Evolutionary conservation across 2,888 invertebrate genomes (phyloP).

Genomic region (Synergus umbraculus): DNA sequence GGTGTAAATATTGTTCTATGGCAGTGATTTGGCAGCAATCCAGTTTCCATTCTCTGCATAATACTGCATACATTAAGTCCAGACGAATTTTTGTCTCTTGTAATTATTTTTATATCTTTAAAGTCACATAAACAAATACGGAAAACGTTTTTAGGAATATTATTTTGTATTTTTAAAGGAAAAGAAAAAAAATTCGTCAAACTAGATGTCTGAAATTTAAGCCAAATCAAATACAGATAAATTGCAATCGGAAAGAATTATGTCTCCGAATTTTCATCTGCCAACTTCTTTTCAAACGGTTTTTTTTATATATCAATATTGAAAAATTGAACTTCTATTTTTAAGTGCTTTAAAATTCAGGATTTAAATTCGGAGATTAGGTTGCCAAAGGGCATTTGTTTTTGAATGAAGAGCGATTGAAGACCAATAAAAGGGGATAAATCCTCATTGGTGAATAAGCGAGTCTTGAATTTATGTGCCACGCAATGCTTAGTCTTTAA

Average conservation of each 20-base stretch:
- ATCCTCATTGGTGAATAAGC: slow-evolving; percentile 44
- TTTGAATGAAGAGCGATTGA: slow-evolving; percentile 18
- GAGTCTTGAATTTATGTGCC: slow-evolving; percentile 51
- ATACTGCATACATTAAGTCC: background rate
- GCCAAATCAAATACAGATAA: background rate
- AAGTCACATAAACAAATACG: no score
- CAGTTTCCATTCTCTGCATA: slow-evolving; percentile 17
- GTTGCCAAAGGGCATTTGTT: slow-evolving; percentile 16
- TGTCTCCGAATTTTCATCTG: slow-evolving; percentile 28
- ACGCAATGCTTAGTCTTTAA: slow-evolving; percentile 53
- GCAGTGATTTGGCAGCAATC: slow-evolving; percentile 13
- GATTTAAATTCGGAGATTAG: slow-evolving; percentile 18
- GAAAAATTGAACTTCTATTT: background rate
- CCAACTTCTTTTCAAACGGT: background rate
- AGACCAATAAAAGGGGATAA: slow-evolving; percentile 13
- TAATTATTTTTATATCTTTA: no score
- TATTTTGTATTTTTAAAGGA: no score
- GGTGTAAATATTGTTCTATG: slow-evolving; percentile 35
- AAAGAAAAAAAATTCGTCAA: no score
- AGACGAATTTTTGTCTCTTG: no score
- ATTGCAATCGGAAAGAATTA: background rate
- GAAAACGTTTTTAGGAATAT: no score
- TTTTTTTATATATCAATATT: background rate
- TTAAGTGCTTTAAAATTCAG: background rate
- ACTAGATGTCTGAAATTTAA: no score